Conservation (phyloP, 2,888 invertebrate genomes). For the Diplazon laetatorius region DNA sequence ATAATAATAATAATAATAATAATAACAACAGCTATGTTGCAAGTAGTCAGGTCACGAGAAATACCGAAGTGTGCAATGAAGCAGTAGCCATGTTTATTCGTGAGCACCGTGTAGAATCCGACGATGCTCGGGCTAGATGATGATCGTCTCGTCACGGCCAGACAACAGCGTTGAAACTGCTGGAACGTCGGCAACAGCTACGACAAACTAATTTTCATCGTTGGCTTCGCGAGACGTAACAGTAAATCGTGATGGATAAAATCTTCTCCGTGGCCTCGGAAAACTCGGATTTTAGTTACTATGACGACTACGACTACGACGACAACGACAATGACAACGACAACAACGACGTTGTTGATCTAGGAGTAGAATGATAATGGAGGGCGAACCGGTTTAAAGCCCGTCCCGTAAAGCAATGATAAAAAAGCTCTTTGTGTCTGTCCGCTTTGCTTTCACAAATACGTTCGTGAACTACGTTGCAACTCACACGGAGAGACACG, state of each 20-base stretch:
- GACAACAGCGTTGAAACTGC: slow-evolving; percentile 2
- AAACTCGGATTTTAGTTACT: background rate
- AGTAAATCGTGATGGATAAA: slow-evolving; percentile 26
- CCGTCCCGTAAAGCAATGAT: slow-evolving; percentile 7
- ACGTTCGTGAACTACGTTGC: background rate
- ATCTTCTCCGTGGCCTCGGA: slow-evolving; percentile 11
- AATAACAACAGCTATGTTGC: no score
- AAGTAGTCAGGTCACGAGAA: background rate
- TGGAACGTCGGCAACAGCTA: background rate
- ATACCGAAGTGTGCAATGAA: background rate
- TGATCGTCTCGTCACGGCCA: background rate
- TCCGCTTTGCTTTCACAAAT: slow-evolving; percentile 10
- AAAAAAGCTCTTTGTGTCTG: background rate
- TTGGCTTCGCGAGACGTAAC: slow-evolving; percentile 16
- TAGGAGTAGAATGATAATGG: background rate
- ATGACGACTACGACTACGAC: slow-evolving; percentile 21
- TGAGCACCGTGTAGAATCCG: background rate
- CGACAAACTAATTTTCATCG: slow-evolving; percentile 38
- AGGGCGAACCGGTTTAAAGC: slow-evolving; percentile 25
- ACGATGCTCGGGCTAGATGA: background rate
- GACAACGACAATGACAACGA: background rate
- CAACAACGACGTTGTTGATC: background rate
- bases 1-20: no score
- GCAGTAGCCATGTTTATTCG: background rate
- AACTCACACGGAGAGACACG: no score